These are phyloP conservation scores for Caenorhabditis sulstoni DNA, from an alignment of 2,888 invertebrate genomes.

Conservation along the genomic window DNA sequence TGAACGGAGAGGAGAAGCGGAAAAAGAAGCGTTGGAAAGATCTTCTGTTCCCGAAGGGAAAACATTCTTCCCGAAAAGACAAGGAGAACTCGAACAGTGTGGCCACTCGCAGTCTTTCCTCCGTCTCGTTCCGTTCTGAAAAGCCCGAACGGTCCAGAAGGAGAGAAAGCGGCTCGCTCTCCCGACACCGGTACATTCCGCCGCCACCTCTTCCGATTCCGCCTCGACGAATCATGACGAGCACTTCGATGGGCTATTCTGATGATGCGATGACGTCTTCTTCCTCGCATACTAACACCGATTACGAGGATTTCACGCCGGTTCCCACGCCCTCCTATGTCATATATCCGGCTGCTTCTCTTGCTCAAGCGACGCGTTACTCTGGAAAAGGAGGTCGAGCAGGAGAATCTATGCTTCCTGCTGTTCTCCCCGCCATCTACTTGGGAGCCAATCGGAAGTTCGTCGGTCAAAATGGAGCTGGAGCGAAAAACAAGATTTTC, in stretches of 20 bases:
- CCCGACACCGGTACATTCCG: conserved; percentile 41
- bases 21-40: conserved; percentile 57
- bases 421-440: conserved; percentile 3
- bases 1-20: conserved; percentile 32
- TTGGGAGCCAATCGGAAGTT: conserved; percentile 17
- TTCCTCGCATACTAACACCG: conserved; percentile 44
- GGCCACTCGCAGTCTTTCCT: conserved; percentile 42
- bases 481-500: conserved; percentile 21
- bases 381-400: background rate
- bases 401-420: conserved; percentile 2
- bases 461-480: conserved; percentile 8
- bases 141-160: conserved; percentile 27
- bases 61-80: conserved; percentile 45
- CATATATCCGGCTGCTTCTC: conserved; percentile 48
- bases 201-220: conserved; percentile 53
- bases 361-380: conserved; percentile 31
- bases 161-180: conserved; percentile 43
- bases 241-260: conserved; percentile 48
- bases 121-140: conserved; percentile 53
- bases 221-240: conserved; percentile 41
- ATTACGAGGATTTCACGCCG: conserved; percentile 39
- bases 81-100: conserved; percentile 42
- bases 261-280: conserved; percentile 51
- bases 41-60: conserved; percentile 37
- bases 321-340: conserved; percentile 39